Conservation (phyloP, 2,113 vertebrate species). For the Nannospalax galili region DNA sequence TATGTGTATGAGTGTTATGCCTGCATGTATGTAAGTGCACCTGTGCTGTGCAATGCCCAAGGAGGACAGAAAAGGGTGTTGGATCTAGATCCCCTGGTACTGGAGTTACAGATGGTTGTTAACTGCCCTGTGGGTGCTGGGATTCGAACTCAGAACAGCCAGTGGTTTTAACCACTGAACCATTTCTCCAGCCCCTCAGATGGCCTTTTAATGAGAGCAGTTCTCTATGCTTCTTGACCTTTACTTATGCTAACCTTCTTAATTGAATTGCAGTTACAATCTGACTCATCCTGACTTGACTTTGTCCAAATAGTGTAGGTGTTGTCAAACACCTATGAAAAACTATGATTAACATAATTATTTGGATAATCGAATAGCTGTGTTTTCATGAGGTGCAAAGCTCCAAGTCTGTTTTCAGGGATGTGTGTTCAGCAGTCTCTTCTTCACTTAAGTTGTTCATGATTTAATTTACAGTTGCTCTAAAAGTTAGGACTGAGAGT, state of each 20-base stretch:
- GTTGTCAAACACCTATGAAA: neutral
- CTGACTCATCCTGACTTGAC: neutral
- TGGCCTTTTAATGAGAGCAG: neutral
- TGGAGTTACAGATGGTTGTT: too few relatives aligned
- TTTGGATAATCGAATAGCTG: neutral
- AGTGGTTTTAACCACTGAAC: too few relatives aligned
- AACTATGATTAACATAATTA: neutral
- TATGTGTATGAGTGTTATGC: too few relatives aligned
- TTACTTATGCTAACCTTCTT: neutral
- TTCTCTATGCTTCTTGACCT: neutral
- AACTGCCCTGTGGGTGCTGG: too few relatives aligned
- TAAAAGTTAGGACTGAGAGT: neutral
- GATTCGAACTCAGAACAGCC: too few relatives aligned
- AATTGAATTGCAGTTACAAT: neutral
- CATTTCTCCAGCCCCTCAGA: too few relatives aligned
- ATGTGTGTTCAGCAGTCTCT: neutral
- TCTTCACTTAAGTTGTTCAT: neutral
- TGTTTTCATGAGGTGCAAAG: neutral
- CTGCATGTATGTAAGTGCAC: too few relatives aligned
- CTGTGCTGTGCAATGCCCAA: too few relatives aligned
- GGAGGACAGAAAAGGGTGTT: too few relatives aligned
- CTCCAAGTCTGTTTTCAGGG: neutral
- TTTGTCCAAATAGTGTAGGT: neutral
- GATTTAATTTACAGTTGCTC: neutral
- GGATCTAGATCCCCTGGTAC: too few relatives aligned